Evolutionary conservation across 2,113 vertebrate species (phyloP), one percentile per base, ranked within the genome.

Genomic region (Arothron firmamentum): DNA sequence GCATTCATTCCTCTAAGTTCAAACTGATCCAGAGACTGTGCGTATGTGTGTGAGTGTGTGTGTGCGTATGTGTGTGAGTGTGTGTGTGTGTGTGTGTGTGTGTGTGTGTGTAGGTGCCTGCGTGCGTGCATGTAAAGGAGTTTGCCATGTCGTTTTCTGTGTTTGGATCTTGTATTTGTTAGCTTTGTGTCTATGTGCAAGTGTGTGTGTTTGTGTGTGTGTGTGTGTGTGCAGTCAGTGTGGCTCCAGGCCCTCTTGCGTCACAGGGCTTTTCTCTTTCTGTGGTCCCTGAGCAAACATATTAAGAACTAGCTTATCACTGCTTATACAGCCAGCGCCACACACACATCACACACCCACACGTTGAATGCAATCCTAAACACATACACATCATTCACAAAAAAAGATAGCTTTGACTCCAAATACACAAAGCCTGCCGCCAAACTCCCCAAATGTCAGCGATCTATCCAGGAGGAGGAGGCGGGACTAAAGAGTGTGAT

Each of bases 291-390:
- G 43, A 78, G 84, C 88, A 91, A 91, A 91, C 88, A 90, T 85
- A 90, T 91, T 91, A 90, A 90, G 84, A 88, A 78, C 62, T 60
- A 76, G 76, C 88, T 88, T 88, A 91, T 91, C 89, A 89, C 82
- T 85, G 84, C 88, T 89, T 89, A 82, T 77, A 88, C 87, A 89
- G 85, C 77, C 72, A 64, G 58, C 70, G 46, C 61, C 75, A 23
- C 80, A 85, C 67, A 83, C 67, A 77, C 65, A 80, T 31, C 45
- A 47, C 45, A 67, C 69, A 78, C 60, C 74, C 65, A 77, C 66
- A 77, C 63, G 38, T 72, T 71, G 78, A 80, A 78, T 25, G 67
- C 69, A 68, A 60, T 31, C 73, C 69, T 80, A 70, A 76, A 76
- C 43, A 78, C 72, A 83, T 67, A 71, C 62, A 72, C 46, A 69